Percentiles rank a stretch among this genome's conserved stretches.
These are phyloP conservation scores for Fistularia tabacaria DNA, from an alignment of 2,797 vertebrate species.

Conservation along the genomic window DNA sequence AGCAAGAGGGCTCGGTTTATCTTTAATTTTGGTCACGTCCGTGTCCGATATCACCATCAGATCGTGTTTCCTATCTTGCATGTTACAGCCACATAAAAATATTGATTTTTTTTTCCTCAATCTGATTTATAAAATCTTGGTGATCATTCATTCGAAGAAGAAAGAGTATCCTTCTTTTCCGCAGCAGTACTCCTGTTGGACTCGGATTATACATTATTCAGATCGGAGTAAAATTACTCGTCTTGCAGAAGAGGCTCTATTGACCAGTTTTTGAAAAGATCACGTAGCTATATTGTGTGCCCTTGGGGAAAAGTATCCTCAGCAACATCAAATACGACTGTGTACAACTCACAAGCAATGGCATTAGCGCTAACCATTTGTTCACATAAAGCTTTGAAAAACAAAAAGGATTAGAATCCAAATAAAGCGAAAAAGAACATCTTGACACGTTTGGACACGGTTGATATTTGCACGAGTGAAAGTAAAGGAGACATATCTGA, in stretches of 20 bases:
- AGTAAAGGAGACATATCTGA: too few species aligned
- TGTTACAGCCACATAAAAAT: too few species aligned
- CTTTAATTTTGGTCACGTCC: conserved; percentile 79
- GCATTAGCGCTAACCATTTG: not conserved
- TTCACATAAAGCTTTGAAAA: not conserved
- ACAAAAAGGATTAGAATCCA: not conserved
- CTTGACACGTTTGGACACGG: too few species aligned
- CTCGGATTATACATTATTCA: conserved; percentile 15
- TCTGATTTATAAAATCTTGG: not conserved
- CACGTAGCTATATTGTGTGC: not conserved
- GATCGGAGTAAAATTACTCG: conserved; percentile 9
- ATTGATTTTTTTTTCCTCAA: not conserved
- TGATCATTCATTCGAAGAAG: conserved; percentile 2
- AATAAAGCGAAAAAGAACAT: too few species aligned
- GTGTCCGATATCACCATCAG: conserved; percentile 16
- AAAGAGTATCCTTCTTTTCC: conserved; percentile 12
- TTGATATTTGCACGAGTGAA: too few species aligned
- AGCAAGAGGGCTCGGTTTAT: conserved; percentile 80
- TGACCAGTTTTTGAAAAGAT: not conserved
- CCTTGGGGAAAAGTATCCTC: not conserved
- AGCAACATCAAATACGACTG: not conserved
- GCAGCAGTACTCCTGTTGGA: conserved; percentile 4
- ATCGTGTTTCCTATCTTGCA: not conserved
- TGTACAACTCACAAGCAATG: conserved; percentile 2
- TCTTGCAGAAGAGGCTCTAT: conserved; percentile 3